Evolutionary conservation across 2,888 invertebrate genomes (phyloP), one percentile per base, ranked within the genome.

Genomic region (Athalia circularis): DNA sequence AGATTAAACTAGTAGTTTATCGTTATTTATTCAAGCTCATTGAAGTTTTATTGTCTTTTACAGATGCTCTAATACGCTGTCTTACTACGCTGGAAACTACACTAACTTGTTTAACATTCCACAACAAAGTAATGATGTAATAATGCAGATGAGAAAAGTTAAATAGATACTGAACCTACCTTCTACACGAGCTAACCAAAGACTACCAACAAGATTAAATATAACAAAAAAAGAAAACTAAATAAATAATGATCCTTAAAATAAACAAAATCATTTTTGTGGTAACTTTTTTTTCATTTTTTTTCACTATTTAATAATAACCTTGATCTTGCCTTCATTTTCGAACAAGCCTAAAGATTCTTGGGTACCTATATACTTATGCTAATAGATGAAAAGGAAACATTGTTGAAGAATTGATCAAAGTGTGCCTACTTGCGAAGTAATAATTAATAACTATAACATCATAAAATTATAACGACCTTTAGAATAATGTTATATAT

Each of bases 381-480:
- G 43, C 4, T 59, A 48, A 67, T 67, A 9, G 62, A 75, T 62
- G 52, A 75, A 64, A 75, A 50, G 75, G 64, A 75, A 75, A 62
- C 61, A 75, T 62, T 75, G 50, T 75, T 64, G 62, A 52, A 75
- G 50, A 75, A 75, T 75, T 75, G 75, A 75, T 62, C 75, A 75
- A 75, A 75, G 75, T 75, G 61, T 75, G 75, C 75, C 75, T 75
- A 75, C 50, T 75, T 75, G 75, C 62, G 75, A 75, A 75, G 61
- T 77, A 77, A 62, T 68, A 62, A 77, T 77, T 77, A 70, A 59
- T 68, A 68, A 77, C 75, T 62, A 75, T 75, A 77, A 77, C 43
- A 68, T 65, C 43, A 75, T 75, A 77, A 67, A 47, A 68, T 57
- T 48, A 61, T 77, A 67, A 77, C 59, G 54, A 67, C 48, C 43